Percentiles rank a stretch among this genome's conserved stretches.
These are phyloP conservation scores for Brenthis daphne DNA, from an alignment of 2,888 invertebrate species.

Conservation along the genomic window DNA sequence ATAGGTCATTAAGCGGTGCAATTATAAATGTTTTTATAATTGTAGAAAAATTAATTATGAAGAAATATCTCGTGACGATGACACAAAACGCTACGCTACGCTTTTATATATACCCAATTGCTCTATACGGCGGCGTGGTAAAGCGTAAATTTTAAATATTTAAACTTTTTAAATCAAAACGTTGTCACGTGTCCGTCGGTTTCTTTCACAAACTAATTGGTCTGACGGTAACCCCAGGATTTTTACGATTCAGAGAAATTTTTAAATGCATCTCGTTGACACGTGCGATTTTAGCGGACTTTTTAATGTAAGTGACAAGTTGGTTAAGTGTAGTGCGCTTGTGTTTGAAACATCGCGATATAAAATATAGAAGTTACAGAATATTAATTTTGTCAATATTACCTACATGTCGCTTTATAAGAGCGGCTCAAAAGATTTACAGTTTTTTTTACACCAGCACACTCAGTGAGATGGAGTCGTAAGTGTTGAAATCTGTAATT, in stretches of 20 bases:
- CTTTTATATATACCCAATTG: background rate
- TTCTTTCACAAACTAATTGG: conserved; percentile 78
- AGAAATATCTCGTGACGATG: conserved; percentile 12
- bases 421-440: conserved; percentile 34
- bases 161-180: conserved; percentile 47
- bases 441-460: conserved; percentile 26
- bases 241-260: conserved; percentile 60
- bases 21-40: conserved; percentile 17
- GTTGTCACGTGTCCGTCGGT: conserved; percentile 68
- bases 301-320: conserved; percentile 63
- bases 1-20: conserved; percentile 26
- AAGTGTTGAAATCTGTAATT: conserved; percentile 23
- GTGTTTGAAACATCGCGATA: conserved; percentile 38
- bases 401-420: conserved; percentile 35
- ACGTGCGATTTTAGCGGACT: conserved; percentile 51
- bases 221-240: conserved; percentile 71
- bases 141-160: conserved; percentile 47
- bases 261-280: conserved; percentile 60
- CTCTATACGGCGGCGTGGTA: conserved; percentile 18
- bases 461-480: conserved; percentile 4
- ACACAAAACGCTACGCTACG: conserved; percentile 1
- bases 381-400: conserved; percentile 43
- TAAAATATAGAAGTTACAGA: conserved; percentile 36
- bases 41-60: conserved; percentile 20
- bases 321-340: conserved; percentile 39